Evolutionary conservation across 2,113 vertebrate species (phyloP).

Genomic region (Cathartes aura): DNA sequence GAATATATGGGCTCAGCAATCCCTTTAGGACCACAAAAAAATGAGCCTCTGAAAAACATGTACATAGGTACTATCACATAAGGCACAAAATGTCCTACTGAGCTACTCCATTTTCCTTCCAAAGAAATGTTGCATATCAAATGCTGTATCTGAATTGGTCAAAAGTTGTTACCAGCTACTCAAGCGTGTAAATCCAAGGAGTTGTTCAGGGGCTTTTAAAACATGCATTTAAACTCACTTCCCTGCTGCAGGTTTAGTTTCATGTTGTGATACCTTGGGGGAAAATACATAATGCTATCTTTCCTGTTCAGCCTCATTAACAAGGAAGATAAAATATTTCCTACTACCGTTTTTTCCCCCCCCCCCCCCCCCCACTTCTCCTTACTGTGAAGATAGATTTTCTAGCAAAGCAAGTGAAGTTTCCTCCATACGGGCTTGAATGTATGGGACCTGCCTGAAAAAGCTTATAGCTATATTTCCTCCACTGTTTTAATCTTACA

Average conservation of each 20-base stretch:
- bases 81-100: not conserved
- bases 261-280: not conserved
- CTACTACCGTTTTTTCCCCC: not conserved
- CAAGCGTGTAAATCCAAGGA: not conserved
- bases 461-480: not conserved
- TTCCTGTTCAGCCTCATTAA: not conserved
- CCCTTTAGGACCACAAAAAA: not conserved
- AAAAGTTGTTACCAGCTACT: not conserved
- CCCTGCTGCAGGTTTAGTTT: not conserved
- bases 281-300: not conserved
- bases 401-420: not conserved
- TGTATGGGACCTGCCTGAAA: not conserved
- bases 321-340: not conserved
- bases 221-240: not conserved
- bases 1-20: not conserved
- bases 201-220: not conserved
- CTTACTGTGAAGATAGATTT: not conserved
- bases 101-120: not conserved
- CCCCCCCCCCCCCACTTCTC: too few relatives aligned
- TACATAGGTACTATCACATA: not conserved
- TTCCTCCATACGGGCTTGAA: not conserved
- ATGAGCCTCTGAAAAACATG: not conserved
- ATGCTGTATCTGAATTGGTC: not conserved
- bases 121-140: not conserved
- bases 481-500: not conserved